phyloP scores from a whole-genome alignment of 2,797 vertebrate genomes.

The Dermochelys coriacea region DNA sequence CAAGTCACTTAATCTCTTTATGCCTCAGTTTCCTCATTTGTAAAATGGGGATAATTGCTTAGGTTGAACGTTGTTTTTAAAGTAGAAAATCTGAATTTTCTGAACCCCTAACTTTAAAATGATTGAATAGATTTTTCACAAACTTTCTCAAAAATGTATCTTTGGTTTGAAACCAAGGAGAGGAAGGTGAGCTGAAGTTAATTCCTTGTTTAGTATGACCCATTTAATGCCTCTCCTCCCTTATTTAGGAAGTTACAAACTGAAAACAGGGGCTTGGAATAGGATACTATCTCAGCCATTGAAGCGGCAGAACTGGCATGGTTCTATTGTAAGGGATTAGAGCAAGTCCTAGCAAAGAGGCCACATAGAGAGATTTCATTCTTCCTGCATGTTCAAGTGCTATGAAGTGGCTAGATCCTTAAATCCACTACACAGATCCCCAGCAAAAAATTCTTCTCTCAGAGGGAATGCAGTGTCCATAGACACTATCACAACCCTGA shows the following conservation, averaged over 20 bases:
- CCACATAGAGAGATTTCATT: not conserved
- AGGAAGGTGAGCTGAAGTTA: not conserved
- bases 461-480: not conserved
- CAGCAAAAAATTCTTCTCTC: not conserved
- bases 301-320: not conserved
- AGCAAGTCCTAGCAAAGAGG: not conserved
- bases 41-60: not conserved
- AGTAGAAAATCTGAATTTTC: not conserved
- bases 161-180: not conserved
- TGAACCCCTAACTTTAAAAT: not conserved
- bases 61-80: not conserved
- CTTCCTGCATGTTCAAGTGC: not conserved
- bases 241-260: not conserved
- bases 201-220: not conserved
- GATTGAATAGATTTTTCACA: not conserved
- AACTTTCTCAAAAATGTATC: not conserved
- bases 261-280: not conserved
- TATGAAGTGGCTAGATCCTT: not conserved
- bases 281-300: not conserved
- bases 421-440: not conserved
- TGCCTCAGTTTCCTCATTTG: not conserved
- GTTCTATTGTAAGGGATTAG: not conserved
- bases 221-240: not conserved
- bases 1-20: not conserved
- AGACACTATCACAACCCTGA: not conserved